A percentile compares a stretch with the other conserved stretches of the same genome.
Evolutionary conservation across 2,797 vertebrate species (phyloP).

Genomic region (Scolopax rusticola): DNA sequence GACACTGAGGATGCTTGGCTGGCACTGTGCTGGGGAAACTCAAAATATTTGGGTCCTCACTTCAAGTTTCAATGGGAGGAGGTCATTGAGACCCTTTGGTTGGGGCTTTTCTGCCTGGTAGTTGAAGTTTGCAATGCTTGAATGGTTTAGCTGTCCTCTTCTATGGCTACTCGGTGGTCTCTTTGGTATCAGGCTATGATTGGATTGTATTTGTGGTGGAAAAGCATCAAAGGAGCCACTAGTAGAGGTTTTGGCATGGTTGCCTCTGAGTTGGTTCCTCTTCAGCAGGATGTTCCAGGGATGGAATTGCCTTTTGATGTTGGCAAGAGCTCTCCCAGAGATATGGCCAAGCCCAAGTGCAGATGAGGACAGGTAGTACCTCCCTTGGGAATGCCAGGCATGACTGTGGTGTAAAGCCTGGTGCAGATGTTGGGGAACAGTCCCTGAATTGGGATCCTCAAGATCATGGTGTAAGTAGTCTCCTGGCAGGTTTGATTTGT

Average conservation of each 20-base stretch:
- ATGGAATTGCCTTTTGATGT: neutral
- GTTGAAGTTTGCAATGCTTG: fast-evolving
- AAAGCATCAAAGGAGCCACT: neutral
- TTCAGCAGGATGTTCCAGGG: neutral
- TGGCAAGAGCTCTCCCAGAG: neutral
- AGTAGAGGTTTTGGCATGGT: neutral
- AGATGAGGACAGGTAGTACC: neutral
- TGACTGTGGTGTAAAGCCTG: neutral
- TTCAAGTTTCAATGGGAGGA: neutral
- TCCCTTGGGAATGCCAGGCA: neutral
- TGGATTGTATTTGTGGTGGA: neutral
- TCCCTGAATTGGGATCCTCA: neutral
- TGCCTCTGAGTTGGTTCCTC: neutral
- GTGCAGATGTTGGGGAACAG: neutral
- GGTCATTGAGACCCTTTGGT: neutral
- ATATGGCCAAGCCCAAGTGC: neutral
- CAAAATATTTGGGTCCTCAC: neutral
- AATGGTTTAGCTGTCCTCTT: neutral
- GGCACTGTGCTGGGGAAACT: neutral
- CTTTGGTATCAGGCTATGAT: fast-evolving
- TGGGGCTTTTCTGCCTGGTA: neutral
- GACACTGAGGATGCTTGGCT: neutral
- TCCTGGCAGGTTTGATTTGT: neutral
- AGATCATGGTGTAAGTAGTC: neutral
- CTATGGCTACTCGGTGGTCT: neutral